Evolutionary conservation across 2,113 vertebrate genomes (phyloP).

Genomic region (Triplophysa siluroides): DNA sequence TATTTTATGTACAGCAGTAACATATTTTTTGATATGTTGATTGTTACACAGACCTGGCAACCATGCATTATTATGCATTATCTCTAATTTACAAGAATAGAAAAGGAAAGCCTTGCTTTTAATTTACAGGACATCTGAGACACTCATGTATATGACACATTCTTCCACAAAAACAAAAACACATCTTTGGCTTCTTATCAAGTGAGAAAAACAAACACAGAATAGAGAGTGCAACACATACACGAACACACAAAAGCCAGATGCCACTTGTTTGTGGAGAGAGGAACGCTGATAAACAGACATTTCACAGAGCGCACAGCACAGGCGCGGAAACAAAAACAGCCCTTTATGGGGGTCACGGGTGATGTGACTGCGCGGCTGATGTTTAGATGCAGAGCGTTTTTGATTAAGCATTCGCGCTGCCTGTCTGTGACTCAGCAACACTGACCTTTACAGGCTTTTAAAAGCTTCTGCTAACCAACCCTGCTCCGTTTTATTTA

Average conservation of each 20-base stretch:
- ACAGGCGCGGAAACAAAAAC: not conserved
- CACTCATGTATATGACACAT: conserved; percentile 10
- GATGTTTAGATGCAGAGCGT: conserved; percentile 20
- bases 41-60: no score
- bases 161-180: conserved; percentile 59
- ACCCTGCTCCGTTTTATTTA: conserved; percentile 7
- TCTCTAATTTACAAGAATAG: not conserved
- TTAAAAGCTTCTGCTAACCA: conserved; percentile 17
- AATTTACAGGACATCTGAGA: not conserved
- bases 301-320: conserved; percentile 15
- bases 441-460: conserved; percentile 29
- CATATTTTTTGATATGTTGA: not conserved
- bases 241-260: conserved; percentile 9
- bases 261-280: not conserved
- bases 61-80: no score
- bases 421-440: conserved; percentile 23
- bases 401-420: conserved; percentile 1
- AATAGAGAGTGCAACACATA: conserved; percentile 6
- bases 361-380: conserved; percentile 3
- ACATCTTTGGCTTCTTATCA: conserved; percentile 29
- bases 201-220: conserved; percentile 7
- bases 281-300: not conserved
- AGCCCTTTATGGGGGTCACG: conserved; percentile 10
- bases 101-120: not conserved
- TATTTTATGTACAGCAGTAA: not conserved